Conservation (phyloP, 2,797 vertebrate genomes). For the Dromococcyx pavoninus region DNA sequence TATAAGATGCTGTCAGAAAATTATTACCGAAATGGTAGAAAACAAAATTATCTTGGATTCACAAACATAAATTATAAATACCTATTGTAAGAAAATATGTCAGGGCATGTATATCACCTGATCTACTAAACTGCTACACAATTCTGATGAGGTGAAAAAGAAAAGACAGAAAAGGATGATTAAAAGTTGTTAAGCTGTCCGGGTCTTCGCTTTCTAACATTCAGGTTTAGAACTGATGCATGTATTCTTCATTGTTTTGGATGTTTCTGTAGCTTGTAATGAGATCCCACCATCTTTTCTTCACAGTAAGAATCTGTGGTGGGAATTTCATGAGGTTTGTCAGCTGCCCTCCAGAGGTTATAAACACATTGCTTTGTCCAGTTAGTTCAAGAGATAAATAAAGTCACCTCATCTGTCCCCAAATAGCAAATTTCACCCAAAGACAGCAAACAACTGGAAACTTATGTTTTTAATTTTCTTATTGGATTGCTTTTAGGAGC, state of each 20-base stretch:
- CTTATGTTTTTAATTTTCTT: conserved; percentile 11
- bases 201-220: neutral
- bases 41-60: neutral
- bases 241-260: neutral
- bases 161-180: neutral
- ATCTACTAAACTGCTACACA: neutral
- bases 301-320: neutral
- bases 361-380: neutral
- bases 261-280: neutral
- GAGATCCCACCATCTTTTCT: neutral
- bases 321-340: conserved; percentile 3
- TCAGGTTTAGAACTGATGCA: neutral
- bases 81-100: neutral
- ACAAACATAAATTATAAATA: neutral
- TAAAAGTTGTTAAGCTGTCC: neutral
- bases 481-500: neutral
- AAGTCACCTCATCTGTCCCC: conserved; percentile 24
- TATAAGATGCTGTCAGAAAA: neutral
- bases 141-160: neutral
- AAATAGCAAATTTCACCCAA: conserved; percentile 42
- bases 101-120: neutral
- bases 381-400: conserved; percentile 18
- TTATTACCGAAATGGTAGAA: neutral
- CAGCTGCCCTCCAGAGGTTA: conserved; percentile 46
- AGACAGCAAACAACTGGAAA: conserved; percentile 43